Evolutionary conservation across 2,113 vertebrate species (phyloP), one percentile per base, ranked within the genome.

Genomic region (Maccullochella peelii): DNA sequence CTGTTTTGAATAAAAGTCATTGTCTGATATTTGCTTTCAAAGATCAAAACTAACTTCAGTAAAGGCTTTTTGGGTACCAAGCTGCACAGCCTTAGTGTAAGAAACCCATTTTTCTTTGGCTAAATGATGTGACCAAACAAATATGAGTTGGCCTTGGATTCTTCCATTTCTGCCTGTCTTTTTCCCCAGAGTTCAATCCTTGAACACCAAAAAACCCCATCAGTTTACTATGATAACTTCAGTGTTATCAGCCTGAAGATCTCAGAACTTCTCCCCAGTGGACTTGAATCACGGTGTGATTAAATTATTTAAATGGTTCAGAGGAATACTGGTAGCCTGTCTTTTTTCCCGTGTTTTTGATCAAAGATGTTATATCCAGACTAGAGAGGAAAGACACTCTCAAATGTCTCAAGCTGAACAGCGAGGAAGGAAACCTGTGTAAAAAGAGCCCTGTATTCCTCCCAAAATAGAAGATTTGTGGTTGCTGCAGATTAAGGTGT

Each of bases 381-480:
- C 69, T 72, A 52, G 68, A 80, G 75, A 68, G 54, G 15, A 65
- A 68, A 78, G 73, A 49, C 61, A 61, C 40, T 58, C 36, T 80
- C 18, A 42, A 21, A 59, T 68, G 67, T n/a, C 50, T 86, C 25
- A 61, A 16, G 55, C 54, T 76, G 58, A 88, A 54, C 49, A n/a
- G 25, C 7, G 21, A 69, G 25, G 52, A 49, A 58, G 40, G 27
- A 79, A 88, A 81, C 55, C 10, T 50, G 49, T 50, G 42, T 12
- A 77, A 71, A 83, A 58, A 33, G 18, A 83, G 52, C 38, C 50
- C 49, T 55, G 23, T 11, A 38, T 69, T 73, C 20, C 40, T 69
- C 84, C 74, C n/a, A 75, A 61, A 87, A 82, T 57, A 63, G 50
- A 86, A 84, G 85, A 87, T 77, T 77, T 91, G 87, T 82, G 40